Evolutionary conservation across 1,140 invertebrate genomes (phyloP), one percentile per base, ranked within the genome.

Genomic region (Drosophila jambulina): DNA sequence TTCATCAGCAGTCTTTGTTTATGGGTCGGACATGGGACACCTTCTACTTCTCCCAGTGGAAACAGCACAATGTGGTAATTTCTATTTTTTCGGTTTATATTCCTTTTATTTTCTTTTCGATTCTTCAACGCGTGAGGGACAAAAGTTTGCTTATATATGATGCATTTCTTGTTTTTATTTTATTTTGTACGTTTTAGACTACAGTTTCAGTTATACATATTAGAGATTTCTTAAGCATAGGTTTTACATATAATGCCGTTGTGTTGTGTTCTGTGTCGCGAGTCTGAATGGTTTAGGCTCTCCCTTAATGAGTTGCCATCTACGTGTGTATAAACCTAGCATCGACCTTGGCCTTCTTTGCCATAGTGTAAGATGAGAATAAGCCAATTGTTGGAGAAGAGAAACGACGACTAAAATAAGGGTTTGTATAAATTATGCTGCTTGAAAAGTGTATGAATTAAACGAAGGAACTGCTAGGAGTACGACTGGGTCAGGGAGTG

Each of bases 181-280:
- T 68, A 70, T 70, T 70, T 70, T 70, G 67, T 70, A 70, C 67
- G 62, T 62, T 65, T 65, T 62, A 65, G 62, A 65, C 62, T 65
- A 65, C 62, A 62, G 59, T 65, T 65, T 59, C 48, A 68, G 67
- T 70, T 70, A 70, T 70, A 70, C 62, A 70, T 45, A 54, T 56
- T 70, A 69, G 46, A 68, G 32, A 29, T 70, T 36, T 38, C 67
- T 70, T 70, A 70, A n/a, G 48, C 38, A 65, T 53, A 36, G 32
- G 29, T 70, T 53, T 65, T 32, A 70, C 36, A 65, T 70, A 65
- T 67, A 67, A 67, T 69, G 65, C 45, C 60, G 34, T 25, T 48
- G 23, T 46, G 62, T 58, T 25, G 59, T 58, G 21, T 59, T 19
- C 12, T 54, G 23, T 36, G 19, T 49, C 25, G 48, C 17, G 5